These are phyloP conservation scores for Ochotona princeps DNA, from an alignment of 2,113 vertebrate genomes.

Conservation along the genomic window DNA sequence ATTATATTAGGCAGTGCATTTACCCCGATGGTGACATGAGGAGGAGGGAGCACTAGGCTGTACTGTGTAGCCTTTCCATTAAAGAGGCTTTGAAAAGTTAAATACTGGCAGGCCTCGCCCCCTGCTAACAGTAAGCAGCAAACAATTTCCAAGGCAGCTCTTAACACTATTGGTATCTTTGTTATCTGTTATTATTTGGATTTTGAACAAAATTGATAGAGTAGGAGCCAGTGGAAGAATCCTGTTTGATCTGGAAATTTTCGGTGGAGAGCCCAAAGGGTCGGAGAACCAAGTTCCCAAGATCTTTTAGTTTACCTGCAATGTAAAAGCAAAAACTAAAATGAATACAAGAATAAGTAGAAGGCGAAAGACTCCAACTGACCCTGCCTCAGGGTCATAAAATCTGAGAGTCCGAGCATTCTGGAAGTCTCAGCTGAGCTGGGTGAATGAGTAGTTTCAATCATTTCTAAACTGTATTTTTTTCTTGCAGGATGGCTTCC, in stretches of 20 bases:
- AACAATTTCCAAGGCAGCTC: constrained; percentile 69
- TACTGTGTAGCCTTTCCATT: constrained; percentile 52
- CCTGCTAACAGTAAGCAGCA: constrained; percentile 67
- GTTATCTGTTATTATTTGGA: constrained; percentile 92
- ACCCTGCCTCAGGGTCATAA: not conserved
- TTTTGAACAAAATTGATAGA: constrained; percentile 97
- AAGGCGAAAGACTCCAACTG: not conserved
- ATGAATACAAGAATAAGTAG: not conserved
- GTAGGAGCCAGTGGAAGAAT: constrained; percentile 93
- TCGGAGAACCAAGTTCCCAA: constrained; percentile 96
- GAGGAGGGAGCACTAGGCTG: constrained; percentile 58
- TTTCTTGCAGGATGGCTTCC: constrained; percentile 21
- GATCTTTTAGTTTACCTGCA: constrained; percentile 96
- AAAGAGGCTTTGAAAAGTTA: constrained; percentile 66
- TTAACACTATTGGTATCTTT: constrained; percentile 37
- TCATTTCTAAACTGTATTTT: constrained; percentile 4
- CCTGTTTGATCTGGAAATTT: constrained; percentile 98
- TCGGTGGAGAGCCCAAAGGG: constrained; percentile 97
- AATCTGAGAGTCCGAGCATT: not conserved
- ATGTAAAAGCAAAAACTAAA: constrained; percentile 65
- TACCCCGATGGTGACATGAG: constrained; percentile 29
- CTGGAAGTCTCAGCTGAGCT: not conserved
- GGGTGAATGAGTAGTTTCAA: not conserved
- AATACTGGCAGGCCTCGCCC: constrained; percentile 72
- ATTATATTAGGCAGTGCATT: constrained; percentile 59